Base-by-base conservation (phyloP, 2,113 vertebrate genomes). In the Eleginops maclovinus region DNA sequence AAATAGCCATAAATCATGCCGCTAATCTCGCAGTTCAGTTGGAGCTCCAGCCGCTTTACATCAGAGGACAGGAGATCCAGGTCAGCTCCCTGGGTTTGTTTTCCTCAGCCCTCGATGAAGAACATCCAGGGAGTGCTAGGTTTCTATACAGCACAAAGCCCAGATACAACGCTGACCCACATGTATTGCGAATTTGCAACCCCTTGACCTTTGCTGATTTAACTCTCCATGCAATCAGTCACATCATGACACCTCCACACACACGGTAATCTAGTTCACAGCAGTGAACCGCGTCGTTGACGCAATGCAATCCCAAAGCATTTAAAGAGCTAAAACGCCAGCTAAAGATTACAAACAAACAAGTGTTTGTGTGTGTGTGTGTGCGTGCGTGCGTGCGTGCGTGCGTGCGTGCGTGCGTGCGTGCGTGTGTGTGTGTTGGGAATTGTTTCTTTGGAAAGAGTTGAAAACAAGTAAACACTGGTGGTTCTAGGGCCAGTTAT, bases 1-100 rank as follows among this genome's bases (percentile, higher is more conserved):
- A 72, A 22, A 62, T 16, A 58, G 21, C 41, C 31, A 74, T 59
- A 55, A 79, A 81, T 74, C 15, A 74, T 13, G 21, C 10, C 0
- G n/a, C 44, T 67, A 59, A 77, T 81, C 64, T 67, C 3, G 7
- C 19, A 40, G 28, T 62, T 79, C 19, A 1, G 1, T 46, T 28
- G 5, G 47, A 36, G 64, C 53, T 14, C 46, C 28, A 24, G 26
- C 49, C 41, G 3, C 53, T 75, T 84, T 28, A 59, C 64, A 40
- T 40, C 43, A 47, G 43, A 66, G 49, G 43, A 55, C 1, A 1
- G 13, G 28, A 26, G 55, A 54, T 56, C 24, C 17, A 75, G 31
- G n/a, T 79, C 36, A 59, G 19, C 12, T 43, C 21, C 13, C n/a
- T 4, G 31, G 59, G 44, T 65, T 71, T 63, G 40, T 54, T 66